Evolutionary conservation across 2,113 vertebrate species (phyloP), one percentile per base, ranked within the genome.

Genomic region (Nicator chloris): DNA sequence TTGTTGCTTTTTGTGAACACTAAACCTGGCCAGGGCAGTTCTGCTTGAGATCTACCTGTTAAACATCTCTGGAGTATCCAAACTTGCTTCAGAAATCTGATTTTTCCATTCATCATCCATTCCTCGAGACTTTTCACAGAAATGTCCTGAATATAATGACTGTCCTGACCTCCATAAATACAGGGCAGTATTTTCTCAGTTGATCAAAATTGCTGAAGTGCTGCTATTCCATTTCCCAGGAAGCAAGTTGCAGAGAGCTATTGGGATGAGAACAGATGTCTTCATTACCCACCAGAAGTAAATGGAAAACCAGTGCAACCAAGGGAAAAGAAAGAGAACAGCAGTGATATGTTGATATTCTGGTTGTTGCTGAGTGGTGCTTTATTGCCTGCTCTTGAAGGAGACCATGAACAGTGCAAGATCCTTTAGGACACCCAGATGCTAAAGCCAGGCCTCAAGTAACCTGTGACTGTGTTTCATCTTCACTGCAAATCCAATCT

Each of bases 221-320:
- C 33, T 57, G 76, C 94, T 83, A 60, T 88, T 92, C 76, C 42
- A 33, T 94, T 93, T 96, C 93, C 93, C 95, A 91, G 57, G 73
- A 65, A 89, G 91, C 78, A 89, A 95, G 84, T 9, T 69, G 84
- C 78, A 92, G 72, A 39, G 64, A 71, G 92, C 82, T 84, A 44
- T 79, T 78, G 80, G 72, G 90, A 92, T 86, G 82, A 93, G 82
- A 92, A 93, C 49, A 7, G 82, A 95, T 93, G 83, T 88, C 90
- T 96, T 94, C 93, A 93, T 93, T 94, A 96, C 63, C 80, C 8
- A 5, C 37, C 56, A 84, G 90, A 88, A 93, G 68, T 76, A 92
- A 95, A 95, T 80, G 82, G 90, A 86, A 95, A 95, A 86, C 72
- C 86, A 81, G 82, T 78, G 82, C 79, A 96, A 92, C 71, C 71